Percentiles rank a stretch among this genome's conserved stretches.
phyloP scores from a whole-genome alignment of 2,888 invertebrate species.

The Noctua comes region DNA sequence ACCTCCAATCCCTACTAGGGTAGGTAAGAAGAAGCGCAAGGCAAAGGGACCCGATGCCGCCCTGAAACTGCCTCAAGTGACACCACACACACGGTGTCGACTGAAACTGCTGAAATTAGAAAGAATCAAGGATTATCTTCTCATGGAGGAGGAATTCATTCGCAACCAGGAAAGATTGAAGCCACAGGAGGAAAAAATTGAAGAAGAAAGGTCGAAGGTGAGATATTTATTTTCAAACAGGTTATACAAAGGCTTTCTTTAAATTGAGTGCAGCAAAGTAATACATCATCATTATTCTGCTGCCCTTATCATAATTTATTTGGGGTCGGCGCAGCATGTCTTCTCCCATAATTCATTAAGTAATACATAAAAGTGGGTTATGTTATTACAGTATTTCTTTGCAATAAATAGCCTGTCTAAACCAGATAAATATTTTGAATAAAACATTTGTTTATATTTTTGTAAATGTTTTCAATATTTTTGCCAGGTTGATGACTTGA shows the following conservation, averaged over 20 bases:
- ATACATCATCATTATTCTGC: not conserved
- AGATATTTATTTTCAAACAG: conserved; percentile 43
- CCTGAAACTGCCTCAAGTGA: conserved; percentile 98
- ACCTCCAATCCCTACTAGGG: conserved; percentile 99
- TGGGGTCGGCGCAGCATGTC: not conserved
- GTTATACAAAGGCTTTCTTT: conserved; percentile 18
- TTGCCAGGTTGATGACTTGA: conserved; percentile 96
- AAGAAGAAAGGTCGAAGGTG: conserved; percentile 98
- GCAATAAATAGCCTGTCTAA: not conserved
- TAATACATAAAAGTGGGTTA: too few species aligned
- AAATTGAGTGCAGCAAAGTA: not conserved
- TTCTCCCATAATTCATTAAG: too few species aligned
- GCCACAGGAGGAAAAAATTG: conserved; percentile 99
- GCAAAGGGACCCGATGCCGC: conserved; percentile 99
- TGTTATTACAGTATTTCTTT: not conserved
- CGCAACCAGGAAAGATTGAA: conserved; percentile 99
- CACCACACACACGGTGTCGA: conserved; percentile 99
- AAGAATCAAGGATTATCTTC: conserved; percentile 99
- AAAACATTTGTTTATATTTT: not conserved
- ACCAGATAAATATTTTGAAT: not conserved
- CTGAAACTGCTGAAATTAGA: conserved; percentile 98
- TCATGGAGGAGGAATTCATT: conserved; percentile 99
- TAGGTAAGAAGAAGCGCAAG: conserved; percentile 99
- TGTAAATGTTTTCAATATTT: not conserved
- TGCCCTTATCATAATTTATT: not conserved